Evolutionary conservation across 2,888 invertebrate genomes (phyloP), one percentile per base, ranked within the genome.

Genomic region (Trichogramma evanescens): DNA sequence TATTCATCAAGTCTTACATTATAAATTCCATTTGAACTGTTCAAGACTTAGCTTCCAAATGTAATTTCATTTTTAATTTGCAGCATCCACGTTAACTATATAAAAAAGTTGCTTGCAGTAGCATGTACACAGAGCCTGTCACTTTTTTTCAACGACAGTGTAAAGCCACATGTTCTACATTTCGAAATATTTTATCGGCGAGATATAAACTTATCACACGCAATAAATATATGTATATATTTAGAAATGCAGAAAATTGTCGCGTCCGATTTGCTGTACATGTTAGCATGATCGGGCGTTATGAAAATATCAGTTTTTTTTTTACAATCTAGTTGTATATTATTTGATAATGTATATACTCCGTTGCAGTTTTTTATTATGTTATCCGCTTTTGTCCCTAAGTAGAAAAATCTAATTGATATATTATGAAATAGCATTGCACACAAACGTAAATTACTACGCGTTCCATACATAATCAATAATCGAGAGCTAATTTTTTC

Each of bases 141-240:
- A 60, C 26, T 26, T 26, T 26, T 26, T 2, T 6, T 45, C 58
- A 60, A 58, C 60, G 60, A 56, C 58, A 54, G 58, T 26, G 26
- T 26, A 58, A 63, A 63, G 63, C 63, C 63, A 63, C 63, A 63
- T 63, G 63, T 63, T 60, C 13, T 26, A 56, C 60, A 56, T 56
- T 56, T 26, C 26, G 26, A 26, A 26, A 26, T 26, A 26, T 26
- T 26, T 26, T 2, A 26, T 26, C 26, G 26, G 26, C 26, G 26
- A 26, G 26, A 26, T 26, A 26, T 26, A 26, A 26, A 26, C 26
- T 26, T 26, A 26, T 26, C 26, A 26, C 26, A 26, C 26, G 26
- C 26, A 26, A 2, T 26, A 3, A 26, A 26, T 26, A 26, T 26
- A 26, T 26, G 26, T 26, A 26, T 26, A 26, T 26, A 26, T 26